Percentiles rank a stretch among this genome's conserved stretches.
Conservation (phyloP, 92 coral and sea anemone genomes). For the Hydrozoanthus gracilis region DNA sequence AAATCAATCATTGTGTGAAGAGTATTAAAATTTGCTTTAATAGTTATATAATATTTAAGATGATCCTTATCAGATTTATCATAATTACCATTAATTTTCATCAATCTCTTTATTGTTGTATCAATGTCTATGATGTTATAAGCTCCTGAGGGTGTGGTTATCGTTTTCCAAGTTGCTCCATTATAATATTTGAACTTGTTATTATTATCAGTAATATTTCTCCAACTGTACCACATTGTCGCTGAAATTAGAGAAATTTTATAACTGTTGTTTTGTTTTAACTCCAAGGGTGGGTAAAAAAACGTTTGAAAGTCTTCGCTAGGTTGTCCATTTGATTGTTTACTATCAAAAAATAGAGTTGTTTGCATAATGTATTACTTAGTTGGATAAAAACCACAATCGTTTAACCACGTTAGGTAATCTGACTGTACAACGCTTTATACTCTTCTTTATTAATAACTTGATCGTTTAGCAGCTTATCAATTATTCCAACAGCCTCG, state of each 20-base stretch:
- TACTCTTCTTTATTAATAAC: too few species aligned
- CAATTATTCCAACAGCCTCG: too few species aligned
- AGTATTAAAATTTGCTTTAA: slow-evolving; percentile 29
- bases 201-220: slow-evolving; percentile 20
- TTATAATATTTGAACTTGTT: slow-evolving; percentile 36
- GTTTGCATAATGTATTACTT: too few species aligned
- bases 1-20: slow-evolving; percentile 21
- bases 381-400: too few species aligned
- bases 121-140: slow-evolving; percentile 42
- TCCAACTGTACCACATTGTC: neutral
- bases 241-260: neutral
- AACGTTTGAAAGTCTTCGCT: neutral
- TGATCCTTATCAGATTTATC: neutral
- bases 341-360: too few species aligned
- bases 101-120: neutral
- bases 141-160: slow-evolving; percentile 2
- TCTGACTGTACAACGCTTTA: too few species aligned
- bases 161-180: slow-evolving; percentile 20
- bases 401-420: too few species aligned
- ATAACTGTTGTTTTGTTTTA: neutral
- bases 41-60: neutral
- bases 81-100: neutral
- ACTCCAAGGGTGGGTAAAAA: neutral
- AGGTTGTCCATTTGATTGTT: too few species aligned
- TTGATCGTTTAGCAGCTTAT: too few species aligned